These are phyloP conservation scores for Pogonocherus hispidulus DNA, from an alignment of 2,888 invertebrate genomes.

Conservation along the genomic window DNA sequence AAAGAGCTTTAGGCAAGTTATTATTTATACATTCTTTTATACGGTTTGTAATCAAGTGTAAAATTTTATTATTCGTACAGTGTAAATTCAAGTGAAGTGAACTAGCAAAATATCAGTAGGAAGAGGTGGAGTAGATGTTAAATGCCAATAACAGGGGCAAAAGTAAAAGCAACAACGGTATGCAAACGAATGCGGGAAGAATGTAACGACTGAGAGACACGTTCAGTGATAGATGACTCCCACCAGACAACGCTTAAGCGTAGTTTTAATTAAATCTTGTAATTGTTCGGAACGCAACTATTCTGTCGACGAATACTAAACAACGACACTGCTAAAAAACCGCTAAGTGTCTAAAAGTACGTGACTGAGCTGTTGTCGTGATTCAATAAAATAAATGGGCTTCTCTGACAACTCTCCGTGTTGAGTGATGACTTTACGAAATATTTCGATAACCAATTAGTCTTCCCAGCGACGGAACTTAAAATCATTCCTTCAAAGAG, in stretches of 20 bases:
- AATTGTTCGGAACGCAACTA: constrained; percentile 67
- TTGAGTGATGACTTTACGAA: constrained; percentile 54
- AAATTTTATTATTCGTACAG: constrained; percentile 4
- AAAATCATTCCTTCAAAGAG: neutral
- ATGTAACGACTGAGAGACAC: constrained; percentile 64
- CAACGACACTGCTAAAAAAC: constrained; percentile 65
- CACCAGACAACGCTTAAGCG: constrained; percentile 67
- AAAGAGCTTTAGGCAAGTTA: no score
- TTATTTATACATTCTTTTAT: neutral
- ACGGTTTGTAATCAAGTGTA: neutral
- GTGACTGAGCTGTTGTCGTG: constrained; percentile 68
- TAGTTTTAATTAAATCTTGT: constrained; percentile 71
- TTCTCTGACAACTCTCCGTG: constrained; percentile 61
- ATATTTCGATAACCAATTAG: constrained; percentile 49
- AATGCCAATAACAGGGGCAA: constrained; percentile 53
- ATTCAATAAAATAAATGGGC: constrained; percentile 67
- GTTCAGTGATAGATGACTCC: constrained; percentile 69
- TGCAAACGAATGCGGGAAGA: constrained; percentile 66
- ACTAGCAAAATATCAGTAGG: constrained; percentile 21
- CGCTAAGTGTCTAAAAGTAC: constrained; percentile 67
- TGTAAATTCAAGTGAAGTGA: constrained; percentile 25
- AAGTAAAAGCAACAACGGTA: constrained; percentile 60
- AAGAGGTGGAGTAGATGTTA: constrained; percentile 38
- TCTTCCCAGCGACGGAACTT: constrained; percentile 14
- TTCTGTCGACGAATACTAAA: constrained; percentile 61